Conservation (phyloP, 2,888 invertebrate species). For the Drosophila meridiana region DNA sequence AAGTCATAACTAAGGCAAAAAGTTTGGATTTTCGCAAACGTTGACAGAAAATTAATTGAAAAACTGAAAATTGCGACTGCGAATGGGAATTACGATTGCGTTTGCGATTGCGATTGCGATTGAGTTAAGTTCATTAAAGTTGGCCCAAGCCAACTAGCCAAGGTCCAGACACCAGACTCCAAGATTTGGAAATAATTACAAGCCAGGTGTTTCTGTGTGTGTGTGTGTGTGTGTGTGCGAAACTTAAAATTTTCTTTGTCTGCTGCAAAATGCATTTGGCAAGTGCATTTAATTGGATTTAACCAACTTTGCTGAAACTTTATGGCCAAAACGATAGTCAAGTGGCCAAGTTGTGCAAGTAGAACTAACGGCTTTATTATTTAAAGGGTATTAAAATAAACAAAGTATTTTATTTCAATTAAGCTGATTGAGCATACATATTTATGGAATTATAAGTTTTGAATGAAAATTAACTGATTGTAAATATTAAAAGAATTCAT, state of each 20-base stretch:
- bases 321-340: conserved; percentile 1
- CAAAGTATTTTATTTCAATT: background rate
- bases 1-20: conserved; percentile 50
- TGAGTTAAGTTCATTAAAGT: conserved; percentile 57
- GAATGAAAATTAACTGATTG: background rate
- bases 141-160: conserved; percentile 6
- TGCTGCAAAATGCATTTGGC: conserved; percentile 33
- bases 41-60: conserved; percentile 80
- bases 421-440: background rate
- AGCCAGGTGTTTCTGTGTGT: conserved; percentile 13
- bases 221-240: background rate
- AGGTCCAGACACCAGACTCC: background rate
- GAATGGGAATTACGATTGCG: conserved; percentile 22
- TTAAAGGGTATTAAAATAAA: background rate
- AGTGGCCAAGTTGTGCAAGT: no score
- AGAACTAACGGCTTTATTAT: background rate
- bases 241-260: conserved; percentile 31
- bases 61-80: conserved; percentile 44
- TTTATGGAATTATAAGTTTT: background rate
- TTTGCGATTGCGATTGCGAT: conserved; percentile 19
- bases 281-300: conserved; percentile 55
- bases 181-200: conserved; percentile 25
- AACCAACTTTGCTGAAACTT: conserved; percentile 18
- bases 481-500: background rate
- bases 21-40: conserved; percentile 64